Evolutionary conservation across 2,797 vertebrate genomes (phyloP).

Genomic region (Adrianichthys oophorus): DNA sequence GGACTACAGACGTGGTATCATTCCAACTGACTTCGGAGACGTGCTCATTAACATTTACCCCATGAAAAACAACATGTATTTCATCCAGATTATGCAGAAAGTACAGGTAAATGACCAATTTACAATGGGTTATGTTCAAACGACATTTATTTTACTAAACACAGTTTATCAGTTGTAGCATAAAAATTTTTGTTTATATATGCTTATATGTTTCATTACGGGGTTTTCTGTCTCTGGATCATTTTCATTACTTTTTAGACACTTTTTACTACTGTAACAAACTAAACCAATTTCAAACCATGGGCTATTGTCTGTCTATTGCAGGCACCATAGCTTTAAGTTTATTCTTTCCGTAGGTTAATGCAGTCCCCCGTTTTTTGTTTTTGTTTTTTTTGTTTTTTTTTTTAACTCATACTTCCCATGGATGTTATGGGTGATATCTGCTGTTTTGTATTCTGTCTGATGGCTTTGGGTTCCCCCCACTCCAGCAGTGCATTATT

Average conservation of each 20-base stretch:
- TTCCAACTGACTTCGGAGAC: constrained; percentile 97
- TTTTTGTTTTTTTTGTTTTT: neutral
- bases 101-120: constrained; percentile 81
- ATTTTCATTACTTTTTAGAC: constrained; percentile 2
- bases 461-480: constrained; percentile 46
- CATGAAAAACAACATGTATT: constrained; percentile 98
- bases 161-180: neutral
- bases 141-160: no score
- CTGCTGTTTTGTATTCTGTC: constrained; percentile 35
- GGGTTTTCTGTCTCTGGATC: neutral
- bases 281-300: neutral
- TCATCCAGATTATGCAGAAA: constrained; percentile 95
- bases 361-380: constrained; percentile 6
- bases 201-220: no score
- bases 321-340: neutral
- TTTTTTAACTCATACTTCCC: constrained; percentile 13
- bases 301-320: neutral
- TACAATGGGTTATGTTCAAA: neutral
- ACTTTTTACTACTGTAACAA: neutral
- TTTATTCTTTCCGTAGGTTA: constrained; percentile 22
- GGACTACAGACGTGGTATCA: constrained; percentile 95
- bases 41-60: constrained; percentile 96
- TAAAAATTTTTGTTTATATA: no score
- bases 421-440: constrained; percentile 37
- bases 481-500: constrained; percentile 64